phyloP scores from a whole-genome alignment of 2,113 vertebrate species.

The human region GRCh38 chr3:11382001-11382500 shows the following conservation, averaged over 20 bases:
- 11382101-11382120: slow-evolving; percentile 16
- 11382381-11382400: neutral
- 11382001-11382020: slow-evolving; percentile 56
- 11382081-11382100: slow-evolving; percentile 49
- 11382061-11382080: slow-evolving; percentile 41
- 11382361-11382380: neutral
- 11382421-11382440: neutral
- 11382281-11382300: no score
- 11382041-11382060: slow-evolving; percentile 58
- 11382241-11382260: neutral
- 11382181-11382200: neutral
- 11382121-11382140: fast-evolving
- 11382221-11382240: neutral
- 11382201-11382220: neutral
- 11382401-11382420: neutral
- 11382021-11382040: slow-evolving; percentile 59
- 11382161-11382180: slow-evolving; percentile 4
- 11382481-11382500: neutral
- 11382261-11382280: neutral
- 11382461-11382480: neutral
- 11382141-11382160: neutral
- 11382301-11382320: no score
- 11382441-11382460: neutral
- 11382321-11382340: neutral
- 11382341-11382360: neutral